Base-by-base conservation (phyloP, 2,797 vertebrate species). In the Malurus leucopterus region DNA sequence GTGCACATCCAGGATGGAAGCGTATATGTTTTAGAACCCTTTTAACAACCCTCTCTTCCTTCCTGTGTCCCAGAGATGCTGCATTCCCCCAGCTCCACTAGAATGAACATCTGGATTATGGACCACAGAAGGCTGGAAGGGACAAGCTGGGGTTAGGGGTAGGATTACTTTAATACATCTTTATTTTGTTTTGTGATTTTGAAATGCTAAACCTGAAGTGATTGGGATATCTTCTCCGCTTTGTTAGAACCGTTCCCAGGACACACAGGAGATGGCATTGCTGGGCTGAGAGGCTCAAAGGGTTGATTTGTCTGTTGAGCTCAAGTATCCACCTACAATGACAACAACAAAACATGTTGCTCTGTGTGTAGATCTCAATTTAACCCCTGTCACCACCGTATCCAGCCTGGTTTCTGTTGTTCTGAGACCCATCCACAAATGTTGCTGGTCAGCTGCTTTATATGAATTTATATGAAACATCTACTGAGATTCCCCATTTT, bases 291-390 rank as follows among this genome's bases (percentile, higher is more conserved):
- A 36, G 16, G 30, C 17, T 58, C 22, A 16, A 23, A 20, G n/a
- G 7, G 2, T 38, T 80, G n/a, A n/a, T 13, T 46, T 22, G 5
- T 13, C 18, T 77, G 51, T 26, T 11, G 26, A 67, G 27, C 10
- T 47, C 24, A 34, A 36, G 3, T 34, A 41, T 32, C 41, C 29
- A 49, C 15, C 50, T 24, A 7, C 13, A 57, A 30, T 4, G 14
- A 36, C 36, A 36, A 16, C 40, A 78, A 13, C 17, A 76, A 81
- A 71, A 46, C 1, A 0, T 16, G 0, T 23, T 4, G 0, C 10
- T 49, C 18, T 34, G 2, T 15, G 36, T 6, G 11, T 17, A 53
- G 30, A 68, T n/a, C n/a, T 53, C 29, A 41, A 5, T 64, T 73
- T 41, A 41, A 54, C 10, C 29, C 23, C 19, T 43, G 47, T 12